Conservation (phyloP, 2,888 invertebrate species). For the Calliopum simillimum region DNA sequence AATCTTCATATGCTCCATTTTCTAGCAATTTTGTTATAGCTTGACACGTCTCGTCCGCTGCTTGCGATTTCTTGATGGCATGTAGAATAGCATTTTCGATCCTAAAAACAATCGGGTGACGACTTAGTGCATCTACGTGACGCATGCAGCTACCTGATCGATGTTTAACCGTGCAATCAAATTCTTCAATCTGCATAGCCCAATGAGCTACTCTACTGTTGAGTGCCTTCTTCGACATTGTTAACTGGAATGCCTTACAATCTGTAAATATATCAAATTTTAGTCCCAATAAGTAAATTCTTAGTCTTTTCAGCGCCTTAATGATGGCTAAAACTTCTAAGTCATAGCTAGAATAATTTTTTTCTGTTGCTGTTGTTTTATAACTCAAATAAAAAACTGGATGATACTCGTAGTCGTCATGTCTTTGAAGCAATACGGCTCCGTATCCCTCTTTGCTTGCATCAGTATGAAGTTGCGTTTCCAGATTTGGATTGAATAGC, state of each 20-base stretch:
- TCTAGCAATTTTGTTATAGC: slow-evolving; percentile 6
- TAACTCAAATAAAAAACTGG: no score
- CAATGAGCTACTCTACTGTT: slow-evolving; percentile 9
- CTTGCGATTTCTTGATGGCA: not conserved
- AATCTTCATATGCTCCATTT: slow-evolving; percentile 12
- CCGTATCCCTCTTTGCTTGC: no score
- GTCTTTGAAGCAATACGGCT: no score
- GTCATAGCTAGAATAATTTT: not conserved
- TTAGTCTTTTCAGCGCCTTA: no score
- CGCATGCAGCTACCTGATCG: slow-evolving; percentile 9
- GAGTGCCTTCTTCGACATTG: slow-evolving; percentile 5
- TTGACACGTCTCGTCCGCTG: not conserved
- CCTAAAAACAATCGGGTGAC: not conserved
- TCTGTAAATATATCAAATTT: not conserved
- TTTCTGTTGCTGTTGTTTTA: not conserved
- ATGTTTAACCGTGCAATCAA: slow-evolving; percentile 1
- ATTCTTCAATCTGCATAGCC: slow-evolving; percentile 11
- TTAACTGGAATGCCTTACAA: slow-evolving; percentile 10
- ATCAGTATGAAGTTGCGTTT: no score
- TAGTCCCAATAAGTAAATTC: no score
- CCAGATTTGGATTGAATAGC: no score
- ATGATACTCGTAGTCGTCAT: no score
- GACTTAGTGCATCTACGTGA: no score
- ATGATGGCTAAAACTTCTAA: not conserved
- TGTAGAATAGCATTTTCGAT: not conserved